Conservation (phyloP, 2,113 vertebrate genomes). For the Aramus guarauna region DNA sequence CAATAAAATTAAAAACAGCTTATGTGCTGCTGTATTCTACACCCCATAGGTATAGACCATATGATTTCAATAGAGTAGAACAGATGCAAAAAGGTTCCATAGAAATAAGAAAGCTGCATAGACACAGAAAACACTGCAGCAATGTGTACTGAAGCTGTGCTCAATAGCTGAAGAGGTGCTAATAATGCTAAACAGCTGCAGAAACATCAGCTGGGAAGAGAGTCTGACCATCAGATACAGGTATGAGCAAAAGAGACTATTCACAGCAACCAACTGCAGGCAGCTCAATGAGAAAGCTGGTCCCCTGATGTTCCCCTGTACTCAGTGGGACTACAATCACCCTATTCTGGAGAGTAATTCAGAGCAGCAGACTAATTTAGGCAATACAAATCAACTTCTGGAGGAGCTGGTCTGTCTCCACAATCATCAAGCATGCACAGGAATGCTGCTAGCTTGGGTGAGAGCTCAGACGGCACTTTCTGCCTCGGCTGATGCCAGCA, state of each 20-base stretch:
- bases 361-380: not conserved
- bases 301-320: not conserved
- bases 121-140: not conserved
- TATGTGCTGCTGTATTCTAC: not conserved
- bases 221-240: not conserved
- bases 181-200: not conserved
- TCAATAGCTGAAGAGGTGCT: not conserved
- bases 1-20: conserved; percentile 18
- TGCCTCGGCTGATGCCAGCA: not conserved
- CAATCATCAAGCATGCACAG: not conserved
- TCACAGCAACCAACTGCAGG: not conserved
- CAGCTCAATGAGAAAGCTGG: not conserved
- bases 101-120: not conserved
- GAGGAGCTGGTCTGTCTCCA: not conserved
- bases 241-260: not conserved
- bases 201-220: not conserved
- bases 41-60: not conserved
- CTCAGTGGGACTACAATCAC: not conserved
- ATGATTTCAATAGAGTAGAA: not conserved
- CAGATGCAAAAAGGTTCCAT: not conserved
- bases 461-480: not conserved
- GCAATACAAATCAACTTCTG: not conserved
- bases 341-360: not conserved
- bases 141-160: not conserved
- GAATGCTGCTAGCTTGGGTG: not conserved